Evolutionary conservation across 2,888 invertebrate genomes (phyloP), one percentile per base, ranked within the genome.

Genomic region (Nymphalis urticae): DNA sequence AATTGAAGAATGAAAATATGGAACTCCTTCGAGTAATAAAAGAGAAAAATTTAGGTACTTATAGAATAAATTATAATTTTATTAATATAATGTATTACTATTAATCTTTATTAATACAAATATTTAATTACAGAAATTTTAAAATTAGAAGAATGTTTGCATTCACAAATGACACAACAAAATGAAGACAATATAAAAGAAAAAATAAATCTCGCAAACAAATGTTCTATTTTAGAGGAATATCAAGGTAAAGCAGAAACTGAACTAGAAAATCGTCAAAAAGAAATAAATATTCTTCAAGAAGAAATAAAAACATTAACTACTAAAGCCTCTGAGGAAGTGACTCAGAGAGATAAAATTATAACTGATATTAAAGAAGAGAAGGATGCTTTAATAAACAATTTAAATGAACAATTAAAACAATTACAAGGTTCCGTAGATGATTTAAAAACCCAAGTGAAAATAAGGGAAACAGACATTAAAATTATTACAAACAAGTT

Each of bases 171-270:
- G 36, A 76, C 82, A 59, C 75, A 80, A 64, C 80, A 82, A 21
- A 74, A 78, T 24, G 79, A 83, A 56, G 77, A 81, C 47, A 72
- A 74, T 27, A 77, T 70, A 61, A 75, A 75, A n/a, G 83, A 86
- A 48, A 85, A 83, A 76, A 48, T 81, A 4, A 78, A 75, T 24
- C 68, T 85, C 2, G 62, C 73, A 10, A 82, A 83, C 71, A 85
- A 85, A 79, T 87, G 83, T 70, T 75, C 79, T 17, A 73, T 83
- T 19, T 73, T 89, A 48, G 79, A 87, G 79, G 83, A 86, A 42
- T 82, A 81, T 69, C 84, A 86, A 27, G 74, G 69, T 6, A 87
- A 84, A 75, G 84, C 85, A 0, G 85, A 86, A 68, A 75, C 76
- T 74, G 80, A 82, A 61, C 72, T 89, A 4, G 80, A 83, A 62